Conservation (phyloP, 2,797 vertebrate species). For the Acanthurus leucopareius region DNA sequence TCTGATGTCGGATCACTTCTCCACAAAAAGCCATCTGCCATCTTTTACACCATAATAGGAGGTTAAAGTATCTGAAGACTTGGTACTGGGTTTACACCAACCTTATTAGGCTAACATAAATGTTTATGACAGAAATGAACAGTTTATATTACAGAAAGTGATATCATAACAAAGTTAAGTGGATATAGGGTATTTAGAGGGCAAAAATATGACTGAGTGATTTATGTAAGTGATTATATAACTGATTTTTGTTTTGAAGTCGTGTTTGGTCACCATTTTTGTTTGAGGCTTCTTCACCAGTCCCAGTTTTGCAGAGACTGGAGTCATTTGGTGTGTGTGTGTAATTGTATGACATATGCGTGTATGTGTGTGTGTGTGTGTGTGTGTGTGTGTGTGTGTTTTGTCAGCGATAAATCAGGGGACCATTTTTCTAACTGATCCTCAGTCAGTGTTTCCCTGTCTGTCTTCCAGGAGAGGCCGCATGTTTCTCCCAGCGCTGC, state of each 20-base stretch:
- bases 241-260: slow-evolving; percentile 4
- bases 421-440: slow-evolving; percentile 44
- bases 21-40: slow-evolving; percentile 21
- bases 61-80: slow-evolving; percentile 26
- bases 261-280: not conserved
- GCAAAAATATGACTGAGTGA: slow-evolving; percentile 22
- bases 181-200: slow-evolving; percentile 16
- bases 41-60: slow-evolving; percentile 48
- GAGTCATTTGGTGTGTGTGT: slow-evolving; percentile 4
- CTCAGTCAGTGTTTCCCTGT: slow-evolving; percentile 61
- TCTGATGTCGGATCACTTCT: slow-evolving; percentile 38
- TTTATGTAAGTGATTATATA: slow-evolving; percentile 6
- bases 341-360: slow-evolving; percentile 3
- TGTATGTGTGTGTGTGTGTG: slow-evolving; percentile 33
- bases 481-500: slow-evolving; percentile 76
- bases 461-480: slow-evolving; percentile 74
- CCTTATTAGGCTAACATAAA: slow-evolving; percentile 50
- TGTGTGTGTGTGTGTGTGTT: slow-evolving; percentile 25
- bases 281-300: slow-evolving; percentile 6
- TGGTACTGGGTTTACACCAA: slow-evolving; percentile 21
- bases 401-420: slow-evolving; percentile 47
- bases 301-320: slow-evolving; percentile 9
- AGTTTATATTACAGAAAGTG: slow-evolving; percentile 56
- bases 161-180: slow-evolving; percentile 47
- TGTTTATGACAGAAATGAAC: slow-evolving; percentile 49